Base-by-base conservation (phyloP, 2,797 vertebrate species). In the Periparus ater region DNA sequence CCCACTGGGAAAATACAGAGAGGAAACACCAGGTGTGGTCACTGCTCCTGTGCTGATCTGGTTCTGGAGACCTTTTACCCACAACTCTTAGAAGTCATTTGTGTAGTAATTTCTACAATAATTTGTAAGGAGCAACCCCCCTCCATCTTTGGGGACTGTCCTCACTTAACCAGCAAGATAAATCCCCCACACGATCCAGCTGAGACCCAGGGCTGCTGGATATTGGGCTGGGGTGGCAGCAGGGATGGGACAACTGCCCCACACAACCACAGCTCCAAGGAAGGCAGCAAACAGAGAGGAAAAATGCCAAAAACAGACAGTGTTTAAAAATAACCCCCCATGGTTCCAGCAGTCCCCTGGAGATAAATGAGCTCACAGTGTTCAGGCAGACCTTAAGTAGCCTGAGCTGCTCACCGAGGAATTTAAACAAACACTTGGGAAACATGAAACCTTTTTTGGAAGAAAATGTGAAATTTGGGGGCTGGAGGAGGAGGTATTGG, bases 361-460 rank as follows among this genome's bases (percentile, higher is more conserved):
- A 89, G 82, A 96, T 66, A 78, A 68, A 95, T 96, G 82, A 94
- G 85, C 91, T 95, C 93, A 95, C 50, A 81, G 87, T 54, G 83
- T 82, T 47, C 4, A 27, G 62, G 72, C 85, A 83, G 70, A 71
- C 90, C 84, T 65, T 30, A 87, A 85, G 88, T 81, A 93, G 92
- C 78, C 92, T 85, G 91, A 88, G 75, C 76, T 67, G 72, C 91
- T 94, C 78, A 72, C 3, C 0, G 13, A 93, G 82, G 92, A 95
- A 94, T 96, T 95, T 62, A 89, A 93, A 93, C 51, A 96, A 94
- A 93, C 89, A 82, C 57, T 92, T 51, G 15, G 47, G 78, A 93
- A 94, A 94, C 92, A 95, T 2, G 29, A 89, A 95, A 94, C 96
- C 95, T 94, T 97, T 95, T 97, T 94, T 84, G 96, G 96, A 96